A percentile compares a stretch with the other conserved stretches of the same genome.
Conservation (phyloP, 2,113 vertebrate species). For the Orycteropus afer region DNA sequence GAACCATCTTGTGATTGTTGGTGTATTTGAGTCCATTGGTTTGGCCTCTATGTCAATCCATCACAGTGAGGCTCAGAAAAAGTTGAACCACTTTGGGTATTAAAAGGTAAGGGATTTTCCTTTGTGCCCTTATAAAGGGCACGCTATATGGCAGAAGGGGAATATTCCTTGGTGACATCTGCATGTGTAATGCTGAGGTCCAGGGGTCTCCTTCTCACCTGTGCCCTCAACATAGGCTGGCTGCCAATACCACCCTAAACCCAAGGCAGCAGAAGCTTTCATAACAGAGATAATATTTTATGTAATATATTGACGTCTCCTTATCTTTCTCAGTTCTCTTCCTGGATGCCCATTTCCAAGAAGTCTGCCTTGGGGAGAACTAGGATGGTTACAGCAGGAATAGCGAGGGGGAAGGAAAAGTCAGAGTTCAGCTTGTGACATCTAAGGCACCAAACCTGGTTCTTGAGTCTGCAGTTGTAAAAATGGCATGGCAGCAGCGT, state of each 20-base stretch:
- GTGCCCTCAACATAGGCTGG: no score
- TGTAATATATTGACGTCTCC: background rate
- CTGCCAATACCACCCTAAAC: no score
- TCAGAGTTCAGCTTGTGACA: background rate
- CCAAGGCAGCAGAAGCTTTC: background rate
- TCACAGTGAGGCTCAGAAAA: background rate
- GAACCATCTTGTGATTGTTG: background rate
- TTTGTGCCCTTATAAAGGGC: background rate
- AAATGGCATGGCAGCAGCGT: no score
- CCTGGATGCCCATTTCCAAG: background rate
- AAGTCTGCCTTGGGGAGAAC: background rate
- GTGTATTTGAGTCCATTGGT: background rate
- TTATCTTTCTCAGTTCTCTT: background rate
- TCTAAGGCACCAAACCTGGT: background rate
- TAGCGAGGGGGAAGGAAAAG: background rate
- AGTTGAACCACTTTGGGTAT: background rate
- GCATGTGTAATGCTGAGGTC: rapidly evolving
- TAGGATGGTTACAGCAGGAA: background rate
- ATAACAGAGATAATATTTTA: background rate
- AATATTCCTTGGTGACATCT: background rate
- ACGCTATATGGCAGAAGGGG: no score
- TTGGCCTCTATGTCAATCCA: background rate
- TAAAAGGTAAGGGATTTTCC: background rate
- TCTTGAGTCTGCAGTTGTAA: background rate
- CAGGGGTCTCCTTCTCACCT: background rate